Conservation (phyloP, 2,797 vertebrate species). For the Chromobotia macracanthus region DNA sequence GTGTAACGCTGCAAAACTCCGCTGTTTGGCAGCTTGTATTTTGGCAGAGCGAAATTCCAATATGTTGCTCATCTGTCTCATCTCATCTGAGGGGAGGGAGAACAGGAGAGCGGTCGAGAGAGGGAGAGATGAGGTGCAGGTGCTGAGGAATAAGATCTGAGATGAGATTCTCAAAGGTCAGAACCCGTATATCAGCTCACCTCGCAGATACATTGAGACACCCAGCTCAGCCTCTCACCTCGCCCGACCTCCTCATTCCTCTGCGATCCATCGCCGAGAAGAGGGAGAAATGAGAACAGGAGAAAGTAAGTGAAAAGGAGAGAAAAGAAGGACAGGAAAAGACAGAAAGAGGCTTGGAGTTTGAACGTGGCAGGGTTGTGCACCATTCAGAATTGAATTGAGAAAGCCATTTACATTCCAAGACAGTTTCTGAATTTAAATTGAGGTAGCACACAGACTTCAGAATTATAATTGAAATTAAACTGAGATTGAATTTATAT, state of each 20-base stretch:
- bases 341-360: constrained; percentile 39
- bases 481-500: background rate
- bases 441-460: too few relatives aligned
- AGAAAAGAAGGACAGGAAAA: constrained; percentile 47
- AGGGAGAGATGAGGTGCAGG: constrained; percentile 43
- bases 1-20: constrained; percentile 9
- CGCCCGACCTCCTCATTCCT: constrained; percentile 70
- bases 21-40: constrained; percentile 38
- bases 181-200: constrained; percentile 57
- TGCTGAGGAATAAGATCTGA: constrained; percentile 50
- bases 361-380: constrained; percentile 14
- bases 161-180: constrained; percentile 63
- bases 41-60: constrained; percentile 43
- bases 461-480: too few relatives aligned
- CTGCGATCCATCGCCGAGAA: constrained; percentile 60
- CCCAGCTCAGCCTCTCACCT: constrained; percentile 60
- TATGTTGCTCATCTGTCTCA: constrained; percentile 49
- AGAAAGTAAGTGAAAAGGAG: constrained; percentile 60
- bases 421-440: background rate
- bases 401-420: constrained; percentile 58
- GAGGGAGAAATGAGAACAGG: constrained; percentile 68
- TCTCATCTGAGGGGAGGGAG: constrained; percentile 41
- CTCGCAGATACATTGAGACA: constrained; percentile 53
- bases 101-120: constrained; percentile 30
- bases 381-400: constrained; percentile 52